Base-by-base conservation (phyloP, 2,888 invertebrate species). In the Diaprepes abbreviatus region DNA sequence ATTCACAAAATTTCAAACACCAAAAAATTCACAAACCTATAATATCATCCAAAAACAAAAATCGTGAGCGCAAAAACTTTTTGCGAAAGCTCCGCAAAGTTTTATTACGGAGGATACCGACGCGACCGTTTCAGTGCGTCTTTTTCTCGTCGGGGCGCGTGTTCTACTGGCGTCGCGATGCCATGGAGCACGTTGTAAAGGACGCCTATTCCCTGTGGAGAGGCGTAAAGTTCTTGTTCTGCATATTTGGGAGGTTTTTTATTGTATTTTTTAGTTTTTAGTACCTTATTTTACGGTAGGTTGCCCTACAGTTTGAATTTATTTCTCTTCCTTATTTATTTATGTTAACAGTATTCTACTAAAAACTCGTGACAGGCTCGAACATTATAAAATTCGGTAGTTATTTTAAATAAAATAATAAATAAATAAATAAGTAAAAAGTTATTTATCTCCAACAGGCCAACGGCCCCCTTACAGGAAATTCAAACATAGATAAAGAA, bases 131-230 rank as follows among this genome's bases (percentile, higher is more conserved):
- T 43, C 33, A 21, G 16, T 28, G 66, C 70, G 70, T 66, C 66
- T 66, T 38, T 62, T 66, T 63, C 50, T 50, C 63, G 62, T 62
- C 57, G 57, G 66, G 52, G 66, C 70, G 70, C 70, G 70, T 52
- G 54, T 62, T 70, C 66, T 58, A 70, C 70, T 70, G 70, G 70
- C 70, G 70, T 70, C 66, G 70, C 58, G 43, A 66, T 62, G 62
- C 70, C 70, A 63, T 58, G 16, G 55, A 31, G 59, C 54, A 45
- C 69, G 52, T 63, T 69, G 64, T 63, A 64, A 57, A 59, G 58
- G 59, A 69, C 58, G 63, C 28, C 45, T 33, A 40, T 24, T 64
- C 62, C 55, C 31, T 31, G 36, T 38, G 36, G 57, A 48, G 58
- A 50, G 38, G 50, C 66, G 58, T 43, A 58, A 38, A 50, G 48